Percentiles rank a stretch among this genome's conserved stretches.
Evolutionary conservation across 1,140 invertebrate species (phyloP).

Genomic region (Dreissena polymorpha): DNA sequence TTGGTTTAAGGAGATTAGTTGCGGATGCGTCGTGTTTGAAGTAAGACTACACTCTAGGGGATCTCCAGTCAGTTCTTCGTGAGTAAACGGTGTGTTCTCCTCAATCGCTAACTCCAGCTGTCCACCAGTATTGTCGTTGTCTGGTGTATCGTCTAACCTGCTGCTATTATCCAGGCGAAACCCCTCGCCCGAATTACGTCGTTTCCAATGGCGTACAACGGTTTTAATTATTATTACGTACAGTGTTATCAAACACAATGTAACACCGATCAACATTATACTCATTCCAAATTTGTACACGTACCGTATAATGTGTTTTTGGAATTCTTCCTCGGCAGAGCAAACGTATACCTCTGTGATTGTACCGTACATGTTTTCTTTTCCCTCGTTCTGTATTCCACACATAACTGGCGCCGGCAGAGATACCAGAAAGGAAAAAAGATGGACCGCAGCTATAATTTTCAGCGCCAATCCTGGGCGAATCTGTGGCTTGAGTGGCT

Average conservation of each 20-base stretch:
- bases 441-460: neutral
- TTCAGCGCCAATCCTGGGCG: conserved; percentile 1
- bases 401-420: conserved; percentile 39
- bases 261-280: neutral
- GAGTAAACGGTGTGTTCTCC: too few relatives aligned
- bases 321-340: conserved; percentile 31
- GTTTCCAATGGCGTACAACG: conserved; percentile 18
- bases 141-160: neutral
- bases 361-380: conserved; percentile 11
- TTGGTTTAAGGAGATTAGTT: too few relatives aligned
- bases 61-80: too few relatives aligned
- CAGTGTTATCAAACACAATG: conserved; percentile 20
- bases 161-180: neutral
- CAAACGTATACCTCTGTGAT: conserved; percentile 21
- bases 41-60: too few relatives aligned
- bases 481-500: conserved; percentile 41
- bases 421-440: conserved; percentile 20
- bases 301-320: neutral
- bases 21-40: too few relatives aligned
- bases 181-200: neutral
- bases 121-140: neutral
- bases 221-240: conserved; percentile 29
- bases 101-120: too few relatives aligned
- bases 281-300: conserved; percentile 34
- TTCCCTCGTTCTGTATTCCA: neutral